phyloP scores from a whole-genome alignment of 2,888 invertebrate genomes.

The Coenonympha arcania region DNA sequence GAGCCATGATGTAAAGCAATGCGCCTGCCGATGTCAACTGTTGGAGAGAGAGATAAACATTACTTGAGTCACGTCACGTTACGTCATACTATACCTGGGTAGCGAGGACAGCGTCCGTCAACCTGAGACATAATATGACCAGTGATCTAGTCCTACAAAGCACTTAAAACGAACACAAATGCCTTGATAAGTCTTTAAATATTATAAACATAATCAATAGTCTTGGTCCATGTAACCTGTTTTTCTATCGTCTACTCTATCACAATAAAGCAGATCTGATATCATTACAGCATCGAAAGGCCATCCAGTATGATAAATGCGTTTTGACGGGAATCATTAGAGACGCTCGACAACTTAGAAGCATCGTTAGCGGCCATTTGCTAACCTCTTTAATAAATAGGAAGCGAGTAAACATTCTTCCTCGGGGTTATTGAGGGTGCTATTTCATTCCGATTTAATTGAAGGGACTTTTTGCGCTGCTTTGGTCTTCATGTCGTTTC shows the following conservation, averaged over 20 bases:
- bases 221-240: background rate
- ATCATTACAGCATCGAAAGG: conserved; percentile 21
- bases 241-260: conserved; percentile 5
- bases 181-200: no score
- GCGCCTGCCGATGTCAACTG: no score
- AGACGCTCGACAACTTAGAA: conserved; percentile 38
- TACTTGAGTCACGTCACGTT: no score
- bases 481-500: background rate
- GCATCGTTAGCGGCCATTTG: conserved; percentile 43
- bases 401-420: conserved; percentile 27
- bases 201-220: background rate
- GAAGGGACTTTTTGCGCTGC: background rate
- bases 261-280: conserved; percentile 13
- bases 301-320: conserved; percentile 40
- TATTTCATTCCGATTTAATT: conserved; percentile 22
- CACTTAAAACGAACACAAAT: no score
- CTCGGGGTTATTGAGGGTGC: conserved; percentile 22
- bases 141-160: no score
- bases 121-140: no score
- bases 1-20: no score
- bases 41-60: no score
- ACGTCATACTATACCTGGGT: no score
- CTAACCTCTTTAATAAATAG: conserved; percentile 26
- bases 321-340: conserved; percentile 47
- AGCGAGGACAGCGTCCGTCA: no score